Conservation (phyloP, 2,797 vertebrate species). For the Bryconaethiops microstoma region DNA sequence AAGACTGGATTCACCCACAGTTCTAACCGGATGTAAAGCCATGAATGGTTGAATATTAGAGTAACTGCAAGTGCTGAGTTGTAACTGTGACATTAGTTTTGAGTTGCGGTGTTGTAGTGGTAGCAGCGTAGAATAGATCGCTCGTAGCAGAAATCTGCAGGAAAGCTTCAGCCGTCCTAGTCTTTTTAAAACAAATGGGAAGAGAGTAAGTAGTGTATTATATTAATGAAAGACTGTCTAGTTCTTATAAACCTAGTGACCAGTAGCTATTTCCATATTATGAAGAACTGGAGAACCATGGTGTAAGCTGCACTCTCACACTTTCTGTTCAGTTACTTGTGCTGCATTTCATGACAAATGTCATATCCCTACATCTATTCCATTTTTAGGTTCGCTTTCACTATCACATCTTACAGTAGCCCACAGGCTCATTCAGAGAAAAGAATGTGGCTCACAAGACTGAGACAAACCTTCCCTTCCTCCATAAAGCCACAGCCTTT, state of each 20-base stretch:
- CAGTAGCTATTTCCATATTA: slow-evolving; percentile 14
- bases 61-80: slow-evolving; percentile 17
- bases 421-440: neutral
- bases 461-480: slow-evolving; percentile 80
- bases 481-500: slow-evolving; percentile 64
- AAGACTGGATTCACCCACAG: slow-evolving; percentile 23
- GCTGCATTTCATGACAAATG: slow-evolving; percentile 20
- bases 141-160: slow-evolving; percentile 24
- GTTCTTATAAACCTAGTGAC: neutral
- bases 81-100: neutral
- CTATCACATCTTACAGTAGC: neutral
- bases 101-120: neutral
- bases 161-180: neutral
- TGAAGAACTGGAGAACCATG: neutral
- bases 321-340: neutral
- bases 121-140: slow-evolving; percentile 11
- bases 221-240: neutral
- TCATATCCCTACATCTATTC: slow-evolving; percentile 1
- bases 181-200: slow-evolving; percentile 1
- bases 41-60: slow-evolving; percentile 9
- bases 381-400: neutral
- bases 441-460: slow-evolving; percentile 50
- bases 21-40: slow-evolving; percentile 30
- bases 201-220: neutral
- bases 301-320: neutral